Evolutionary conservation across 1,140 invertebrate genomes (phyloP).

Genomic region (Drosophila cardini): DNA sequence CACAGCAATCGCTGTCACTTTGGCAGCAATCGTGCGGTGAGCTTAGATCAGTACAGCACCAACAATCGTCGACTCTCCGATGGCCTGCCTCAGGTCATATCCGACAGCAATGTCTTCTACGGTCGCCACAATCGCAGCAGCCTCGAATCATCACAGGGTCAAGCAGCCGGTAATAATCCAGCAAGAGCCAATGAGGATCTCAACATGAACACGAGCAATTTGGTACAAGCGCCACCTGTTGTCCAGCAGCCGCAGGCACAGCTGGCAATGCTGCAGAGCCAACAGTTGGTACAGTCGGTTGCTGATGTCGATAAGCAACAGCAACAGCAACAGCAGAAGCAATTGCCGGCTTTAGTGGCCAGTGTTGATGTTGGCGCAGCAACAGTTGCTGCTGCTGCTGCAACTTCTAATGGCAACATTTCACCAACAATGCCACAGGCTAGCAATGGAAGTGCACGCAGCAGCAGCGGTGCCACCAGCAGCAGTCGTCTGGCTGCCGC

Average conservation of each 20-base stretch:
- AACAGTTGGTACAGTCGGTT: constrained; percentile 19
- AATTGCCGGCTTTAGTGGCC: constrained; percentile 28
- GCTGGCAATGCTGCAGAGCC: constrained; percentile 1
- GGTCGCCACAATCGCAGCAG: constrained; percentile 76
- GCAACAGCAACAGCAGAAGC: constrained; percentile 37
- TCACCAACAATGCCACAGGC: constrained; percentile 54
- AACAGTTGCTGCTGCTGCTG: not conserved
- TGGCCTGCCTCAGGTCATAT: constrained; percentile 82
- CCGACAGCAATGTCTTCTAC: constrained; percentile 84
- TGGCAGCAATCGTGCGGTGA: constrained; percentile 83
- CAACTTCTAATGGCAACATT: constrained; percentile 67
- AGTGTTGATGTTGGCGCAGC: constrained; percentile 18
- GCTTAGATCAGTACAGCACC: constrained; percentile 82
- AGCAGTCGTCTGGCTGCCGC: not conserved
- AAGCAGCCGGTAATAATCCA: not conserved
- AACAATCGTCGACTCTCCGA: constrained; percentile 83
- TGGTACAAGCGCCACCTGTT: constrained; percentile 14
- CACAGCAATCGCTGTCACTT: constrained; percentile 82
- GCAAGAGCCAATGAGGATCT: constrained; percentile 52
- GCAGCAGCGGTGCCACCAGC: constrained; percentile 34
- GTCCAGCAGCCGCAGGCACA: constrained; percentile 31
- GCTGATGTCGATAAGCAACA: constrained; percentile 3
- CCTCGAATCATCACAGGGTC: constrained; percentile 38
- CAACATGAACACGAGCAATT: constrained; percentile 73
- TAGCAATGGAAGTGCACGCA: constrained; percentile 59